A percentile compares a stretch with the other conserved stretches of the same genome.
phyloP scores from a whole-genome alignment of 2,113 vertebrate species.

The Centropus bengalensis region DNA sequence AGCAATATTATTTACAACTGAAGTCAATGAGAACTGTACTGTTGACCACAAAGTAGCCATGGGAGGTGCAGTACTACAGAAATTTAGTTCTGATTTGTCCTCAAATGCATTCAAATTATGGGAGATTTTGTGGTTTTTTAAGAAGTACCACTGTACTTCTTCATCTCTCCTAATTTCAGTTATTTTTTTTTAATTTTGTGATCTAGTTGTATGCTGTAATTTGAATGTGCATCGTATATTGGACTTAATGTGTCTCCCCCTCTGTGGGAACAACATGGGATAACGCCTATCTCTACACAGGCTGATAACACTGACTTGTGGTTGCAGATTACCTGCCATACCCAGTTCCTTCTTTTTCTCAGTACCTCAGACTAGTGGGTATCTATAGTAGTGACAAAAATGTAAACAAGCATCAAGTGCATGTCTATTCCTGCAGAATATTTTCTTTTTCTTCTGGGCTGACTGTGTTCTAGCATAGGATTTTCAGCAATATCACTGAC shows the following conservation, averaged over 20 bases:
- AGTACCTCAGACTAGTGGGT: not conserved
- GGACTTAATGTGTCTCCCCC: not conserved
- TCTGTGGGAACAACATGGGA: not conserved
- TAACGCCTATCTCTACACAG: not conserved
- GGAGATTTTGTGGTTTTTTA: not conserved
- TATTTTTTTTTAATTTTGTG: not conserved
- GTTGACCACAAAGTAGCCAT: not conserved
- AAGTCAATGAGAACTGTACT: not conserved
- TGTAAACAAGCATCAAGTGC: not conserved
- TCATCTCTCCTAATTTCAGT: not conserved
- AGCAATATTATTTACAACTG: not conserved
- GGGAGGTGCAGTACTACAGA: fast-evolving
- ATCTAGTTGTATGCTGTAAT: not conserved
- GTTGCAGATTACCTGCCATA: not conserved
- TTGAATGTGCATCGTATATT: not conserved
- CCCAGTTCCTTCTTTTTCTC: not conserved
- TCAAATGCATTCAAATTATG: not conserved
- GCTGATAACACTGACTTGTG: not conserved
- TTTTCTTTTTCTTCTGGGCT: not conserved
- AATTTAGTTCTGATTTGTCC: not conserved
- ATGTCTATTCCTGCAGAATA: not conserved
- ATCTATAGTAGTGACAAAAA: not conserved
- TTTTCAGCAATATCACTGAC: not conserved
- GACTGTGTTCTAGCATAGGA: not conserved
- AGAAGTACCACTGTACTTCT: not conserved